Conservation (phyloP, 23 tunicate species). For the Trididemnum nubilum region DNA sequence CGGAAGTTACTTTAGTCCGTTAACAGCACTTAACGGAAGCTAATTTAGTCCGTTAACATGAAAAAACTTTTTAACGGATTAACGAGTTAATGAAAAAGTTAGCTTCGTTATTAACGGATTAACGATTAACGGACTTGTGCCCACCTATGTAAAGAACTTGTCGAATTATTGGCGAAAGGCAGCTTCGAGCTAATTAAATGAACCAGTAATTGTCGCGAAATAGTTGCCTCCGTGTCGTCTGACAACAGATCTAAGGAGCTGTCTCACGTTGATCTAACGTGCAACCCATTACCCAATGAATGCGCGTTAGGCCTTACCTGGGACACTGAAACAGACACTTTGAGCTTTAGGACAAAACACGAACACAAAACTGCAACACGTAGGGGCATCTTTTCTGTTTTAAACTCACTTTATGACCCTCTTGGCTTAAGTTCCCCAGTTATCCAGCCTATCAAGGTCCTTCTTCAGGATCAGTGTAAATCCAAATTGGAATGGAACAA, state of each 20-base stretch:
- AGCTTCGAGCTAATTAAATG: constrained; percentile 51
- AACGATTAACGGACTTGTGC: too few relatives aligned
- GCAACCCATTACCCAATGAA: constrained; percentile 24
- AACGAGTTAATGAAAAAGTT: too few relatives aligned
- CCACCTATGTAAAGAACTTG: too few relatives aligned
- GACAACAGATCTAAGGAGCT: constrained; percentile 33
- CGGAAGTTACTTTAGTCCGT: too few relatives aligned
- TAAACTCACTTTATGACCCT: constrained; percentile 42
- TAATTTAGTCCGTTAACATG: too few relatives aligned
- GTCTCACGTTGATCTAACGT: neutral
- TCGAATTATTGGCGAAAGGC: too few relatives aligned
- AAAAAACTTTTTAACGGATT: too few relatives aligned
- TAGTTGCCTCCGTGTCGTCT: constrained; percentile 19
- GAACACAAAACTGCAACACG: neutral
- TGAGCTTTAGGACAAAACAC: constrained; percentile 18
- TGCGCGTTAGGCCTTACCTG: constrained; percentile 48
- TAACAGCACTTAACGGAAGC: too few relatives aligned
- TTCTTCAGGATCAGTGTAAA: constrained; percentile 33
- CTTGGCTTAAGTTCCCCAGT: constrained; percentile 45
- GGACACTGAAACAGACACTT: constrained; percentile 48
- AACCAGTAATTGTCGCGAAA: constrained; percentile 42
- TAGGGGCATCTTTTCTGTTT: constrained; percentile 27
- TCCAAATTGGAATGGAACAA: constrained; percentile 37
- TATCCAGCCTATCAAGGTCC: constrained; percentile 37
- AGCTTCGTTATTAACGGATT: too few relatives aligned